Percentiles rank a stretch among this genome's conserved stretches.
These are phyloP conservation scores for Hystrix brachyura DNA, from an alignment of 2,113 vertebrate species.

Conservation along the genomic window DNA sequence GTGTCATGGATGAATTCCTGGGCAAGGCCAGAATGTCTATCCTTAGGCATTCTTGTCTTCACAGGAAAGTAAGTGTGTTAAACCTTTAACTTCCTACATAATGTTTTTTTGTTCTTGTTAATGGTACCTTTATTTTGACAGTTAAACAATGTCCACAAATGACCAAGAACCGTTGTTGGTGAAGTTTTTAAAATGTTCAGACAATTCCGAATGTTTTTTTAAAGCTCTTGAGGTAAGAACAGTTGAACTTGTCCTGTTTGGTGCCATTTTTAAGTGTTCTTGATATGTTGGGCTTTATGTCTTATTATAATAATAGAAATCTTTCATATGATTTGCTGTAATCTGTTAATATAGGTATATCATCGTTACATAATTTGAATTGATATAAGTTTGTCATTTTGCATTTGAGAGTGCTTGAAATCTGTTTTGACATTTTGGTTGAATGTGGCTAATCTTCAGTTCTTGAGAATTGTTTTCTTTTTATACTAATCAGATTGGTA, in stretches of 20 bases:
- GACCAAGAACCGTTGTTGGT: conserved; percentile 91
- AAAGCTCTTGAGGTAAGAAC: conserved; percentile 95
- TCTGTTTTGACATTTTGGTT: neutral
- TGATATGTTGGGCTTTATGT: conserved; percentile 40
- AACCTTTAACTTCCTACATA: neutral
- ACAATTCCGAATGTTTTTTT: conserved; percentile 89
- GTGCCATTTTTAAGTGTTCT: conserved; percentile 6
- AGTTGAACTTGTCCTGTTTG: neutral
- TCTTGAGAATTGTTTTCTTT: conserved; percentile 50
- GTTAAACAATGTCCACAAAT: conserved; percentile 90
- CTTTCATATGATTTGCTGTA: neutral
- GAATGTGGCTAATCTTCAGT: neutral
- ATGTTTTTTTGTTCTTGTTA: conserved; percentile 16
- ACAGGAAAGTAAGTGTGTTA: neutral
- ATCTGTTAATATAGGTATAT: neutral
- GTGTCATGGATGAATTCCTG: neutral
- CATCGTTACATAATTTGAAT: neutral
- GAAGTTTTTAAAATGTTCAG: conserved; percentile 93
- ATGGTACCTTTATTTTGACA: conserved; percentile 74
- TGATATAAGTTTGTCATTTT: neutral
- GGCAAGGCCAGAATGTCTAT: neutral
- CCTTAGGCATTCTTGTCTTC: neutral
- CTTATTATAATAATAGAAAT: neutral
- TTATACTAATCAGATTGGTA: neutral
- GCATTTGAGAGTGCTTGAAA: neutral